Percentiles rank a stretch among this genome's conserved stretches.
Conservation (phyloP, 2,888 invertebrate species). For the Oeneis ivallda region DNA sequence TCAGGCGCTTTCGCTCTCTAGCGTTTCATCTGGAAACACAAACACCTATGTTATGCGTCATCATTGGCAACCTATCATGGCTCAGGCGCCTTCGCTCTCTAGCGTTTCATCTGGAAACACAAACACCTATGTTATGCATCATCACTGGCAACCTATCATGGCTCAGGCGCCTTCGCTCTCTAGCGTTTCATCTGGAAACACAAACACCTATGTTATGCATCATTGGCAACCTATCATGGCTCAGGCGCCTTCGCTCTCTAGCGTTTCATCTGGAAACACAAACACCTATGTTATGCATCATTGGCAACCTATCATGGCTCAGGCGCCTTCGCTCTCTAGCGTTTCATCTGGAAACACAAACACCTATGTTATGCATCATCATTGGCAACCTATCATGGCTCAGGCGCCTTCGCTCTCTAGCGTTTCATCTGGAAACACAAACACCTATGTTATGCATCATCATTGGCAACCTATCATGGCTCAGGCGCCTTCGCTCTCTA, state of each 20-base stretch:
- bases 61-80: too few species aligned
- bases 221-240: too few species aligned
- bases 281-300: not conserved
- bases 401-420: constrained; percentile 91
- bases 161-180: constrained; percentile 91
- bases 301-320: too few species aligned
- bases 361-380: not conserved
- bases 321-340: constrained; percentile 91
- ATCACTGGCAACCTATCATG: too few species aligned
- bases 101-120: constrained; percentile 91
- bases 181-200: constrained; percentile 92
- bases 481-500: constrained; percentile 91
- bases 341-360: constrained; percentile 88
- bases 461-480: too few species aligned
- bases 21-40: constrained; percentile 90
- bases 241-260: constrained; percentile 91
- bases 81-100: constrained; percentile 91
- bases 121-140: not conserved
- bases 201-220: not conserved
- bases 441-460: not conserved
- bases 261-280: constrained; percentile 90
- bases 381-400: too few species aligned
- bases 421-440: constrained; percentile 89
- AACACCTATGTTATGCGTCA: not conserved
- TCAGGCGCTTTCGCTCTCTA: constrained; percentile 91